phyloP scores from a whole-genome alignment of 2,888 invertebrate genomes.

The Ennomos fuscantarius region DNA sequence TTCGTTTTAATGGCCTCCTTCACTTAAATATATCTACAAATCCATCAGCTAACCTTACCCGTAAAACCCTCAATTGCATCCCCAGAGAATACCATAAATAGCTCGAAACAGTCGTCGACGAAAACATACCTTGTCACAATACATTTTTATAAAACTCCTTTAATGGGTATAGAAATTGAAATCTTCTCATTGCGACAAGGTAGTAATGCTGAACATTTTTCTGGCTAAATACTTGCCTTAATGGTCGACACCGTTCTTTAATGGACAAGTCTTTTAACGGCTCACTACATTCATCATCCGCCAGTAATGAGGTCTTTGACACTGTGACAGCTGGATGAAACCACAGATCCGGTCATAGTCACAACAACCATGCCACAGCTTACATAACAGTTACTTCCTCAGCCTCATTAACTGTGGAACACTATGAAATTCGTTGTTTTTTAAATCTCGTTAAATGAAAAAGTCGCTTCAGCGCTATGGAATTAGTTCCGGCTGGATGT shows the following conservation, averaged over 20 bases:
- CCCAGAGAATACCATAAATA: conserved; percentile 60
- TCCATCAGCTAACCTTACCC: conserved; percentile 22
- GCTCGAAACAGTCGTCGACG: conserved; percentile 23
- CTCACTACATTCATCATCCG: conserved; percentile 72
- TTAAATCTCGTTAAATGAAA: conserved; percentile 43
- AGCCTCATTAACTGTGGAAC: conserved; percentile 40
- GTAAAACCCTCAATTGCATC: conserved; percentile 36
- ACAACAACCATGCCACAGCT: background rate
- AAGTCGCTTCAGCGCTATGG: conserved; percentile 34
- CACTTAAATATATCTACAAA: conserved; percentile 23
- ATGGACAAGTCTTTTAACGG: conserved; percentile 73
- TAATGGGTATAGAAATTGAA: background rate
- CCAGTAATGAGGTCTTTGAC: conserved; percentile 75
- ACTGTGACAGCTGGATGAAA: conserved; percentile 50
- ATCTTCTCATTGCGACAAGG: conserved; percentile 12
- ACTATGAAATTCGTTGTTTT: conserved; percentile 50
- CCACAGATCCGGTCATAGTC: conserved; percentile 9
- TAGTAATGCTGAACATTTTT: conserved; percentile 27
- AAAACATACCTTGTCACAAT: conserved; percentile 6
- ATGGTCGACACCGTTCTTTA: conserved; percentile 58
- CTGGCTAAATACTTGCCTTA: conserved; percentile 43
- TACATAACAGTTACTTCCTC: conserved; percentile 15
- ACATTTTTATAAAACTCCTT: background rate
- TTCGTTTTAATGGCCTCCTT: conserved; percentile 5
- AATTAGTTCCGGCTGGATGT: conserved; percentile 38